Evolutionary conservation across 2,888 invertebrate species (phyloP), one percentile per base, ranked within the genome.

Genomic region (Melieria omissa): DNA sequence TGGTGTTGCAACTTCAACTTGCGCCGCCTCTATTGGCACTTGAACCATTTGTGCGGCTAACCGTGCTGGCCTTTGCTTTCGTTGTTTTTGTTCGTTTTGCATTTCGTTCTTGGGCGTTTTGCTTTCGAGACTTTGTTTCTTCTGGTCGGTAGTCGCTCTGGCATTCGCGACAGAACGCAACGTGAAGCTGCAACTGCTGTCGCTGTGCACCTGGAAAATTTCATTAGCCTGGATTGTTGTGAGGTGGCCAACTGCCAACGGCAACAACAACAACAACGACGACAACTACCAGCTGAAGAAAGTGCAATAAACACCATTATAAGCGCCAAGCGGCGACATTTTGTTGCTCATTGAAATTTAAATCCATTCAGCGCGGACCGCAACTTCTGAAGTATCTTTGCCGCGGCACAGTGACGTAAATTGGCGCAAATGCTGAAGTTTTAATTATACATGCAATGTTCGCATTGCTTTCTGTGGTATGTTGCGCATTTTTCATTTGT

Each of bases 11-110:
- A 67, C 67, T 67, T 16, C 52, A 60, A 41, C 46, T 5, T 16
- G 60, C 58, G 49, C 16, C 29, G 29, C 29, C 29, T 44, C 6
- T 67, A 60, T 67, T 67, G 67, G 49, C 67, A 49, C 60, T 67
- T 67, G 67, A 67, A 52, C 42, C 49, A 67, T 60, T 67, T 60
- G 14, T 60, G 41, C 49, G 42, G 42, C 29, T 60, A 52, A 42
- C 44, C 67, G 49, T 5, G 47, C n/a, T 14, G 29, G n/a, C 44
- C n/a, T 12, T 42, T 66, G 66, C 9, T 6, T n/a, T 8, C 16
- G 9, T 41, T 52, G 10, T 12, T 9, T 1, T 60, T 67, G 12
- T 60, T 67, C 29, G 29, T 3, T 29, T 29, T 29, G 29, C 29
- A 29, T 29, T 29, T 29, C 1, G 29, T 29, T 29, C 29, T 29